Evolutionary conservation across 2,888 invertebrate genomes (phyloP).

Genomic region (Choreutis nemorana): DNA sequence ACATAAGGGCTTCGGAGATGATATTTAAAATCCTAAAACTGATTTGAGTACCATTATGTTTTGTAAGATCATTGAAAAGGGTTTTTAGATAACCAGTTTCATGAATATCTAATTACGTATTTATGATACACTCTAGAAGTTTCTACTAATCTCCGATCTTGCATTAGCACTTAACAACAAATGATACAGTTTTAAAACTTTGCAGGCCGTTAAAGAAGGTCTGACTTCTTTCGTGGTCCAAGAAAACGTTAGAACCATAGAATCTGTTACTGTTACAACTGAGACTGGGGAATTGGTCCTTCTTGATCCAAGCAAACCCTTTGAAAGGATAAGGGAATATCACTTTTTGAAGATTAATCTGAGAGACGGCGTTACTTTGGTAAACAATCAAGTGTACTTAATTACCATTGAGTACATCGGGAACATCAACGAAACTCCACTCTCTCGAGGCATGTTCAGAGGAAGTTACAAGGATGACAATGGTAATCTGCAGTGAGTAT

Average conservation of each 20-base stretch:
- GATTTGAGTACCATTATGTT: too few species aligned
- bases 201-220: conserved; percentile 27
- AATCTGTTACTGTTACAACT: conserved; percentile 19
- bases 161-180: too few species aligned
- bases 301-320: conserved; percentile 18
- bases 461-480: conserved; percentile 34
- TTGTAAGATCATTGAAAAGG: too few species aligned
- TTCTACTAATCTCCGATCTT: too few species aligned
- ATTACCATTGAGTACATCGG: conserved; percentile 37
- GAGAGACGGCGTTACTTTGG: conserved; percentile 23
- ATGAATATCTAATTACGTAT: not conserved
- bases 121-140: too few species aligned
- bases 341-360: conserved; percentile 44
- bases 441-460: conserved; percentile 50
- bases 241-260: conserved; percentile 40
- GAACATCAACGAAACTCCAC: conserved; percentile 51
- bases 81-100: conserved; percentile 1
- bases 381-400: conserved; percentile 21
- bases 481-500: conserved; percentile 35
- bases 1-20: too few species aligned
- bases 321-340: conserved; percentile 28
- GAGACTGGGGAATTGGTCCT: conserved; percentile 15
- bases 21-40: too few species aligned
- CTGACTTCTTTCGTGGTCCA: conserved; percentile 32
- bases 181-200: too few species aligned